Percentiles rank a stretch among this genome's conserved stretches.
Evolutionary conservation across 2,888 invertebrate species (phyloP).

Genomic region (Choreutis nemorana): DNA sequence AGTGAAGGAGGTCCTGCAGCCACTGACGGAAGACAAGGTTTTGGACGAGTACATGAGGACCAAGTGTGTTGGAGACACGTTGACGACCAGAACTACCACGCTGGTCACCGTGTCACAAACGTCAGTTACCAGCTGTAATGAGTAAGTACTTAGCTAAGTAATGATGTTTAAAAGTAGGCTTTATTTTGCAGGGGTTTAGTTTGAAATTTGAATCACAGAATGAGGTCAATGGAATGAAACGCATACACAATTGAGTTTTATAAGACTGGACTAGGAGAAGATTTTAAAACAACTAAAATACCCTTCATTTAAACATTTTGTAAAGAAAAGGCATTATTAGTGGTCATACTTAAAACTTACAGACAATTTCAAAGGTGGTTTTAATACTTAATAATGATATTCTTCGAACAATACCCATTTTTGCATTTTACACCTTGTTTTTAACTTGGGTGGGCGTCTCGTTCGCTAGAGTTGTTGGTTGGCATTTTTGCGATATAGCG

Average conservation of each 20-base stretch:
- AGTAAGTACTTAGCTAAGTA: conserved; percentile 37
- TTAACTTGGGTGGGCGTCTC: no score
- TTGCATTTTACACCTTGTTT: no score
- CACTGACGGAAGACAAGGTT: conserved; percentile 42
- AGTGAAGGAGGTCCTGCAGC: conserved; percentile 41
- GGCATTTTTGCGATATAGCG: no score
- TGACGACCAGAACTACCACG: conserved; percentile 52
- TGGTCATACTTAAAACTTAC: no score
- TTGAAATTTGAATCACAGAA: background rate
- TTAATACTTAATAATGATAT: no score
- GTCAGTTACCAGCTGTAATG: conserved; percentile 53
- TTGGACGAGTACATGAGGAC: conserved; percentile 36
- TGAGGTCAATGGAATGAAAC: background rate
- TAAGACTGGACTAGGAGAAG: background rate
- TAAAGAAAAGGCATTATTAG: no score
- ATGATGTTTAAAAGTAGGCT: background rate
- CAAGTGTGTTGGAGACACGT: conserved; percentile 46
- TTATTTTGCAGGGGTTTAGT: background rate
- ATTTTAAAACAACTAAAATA: background rate
- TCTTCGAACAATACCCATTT: no score
- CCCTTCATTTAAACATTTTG: background rate
- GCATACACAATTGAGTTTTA: background rate
- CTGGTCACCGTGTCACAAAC: conserved; percentile 56
- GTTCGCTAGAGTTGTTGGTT: no score
- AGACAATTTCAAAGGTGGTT: no score